Base-by-base conservation (phyloP, 2,797 vertebrate genomes). In the Fistularia tabacaria region DNA sequence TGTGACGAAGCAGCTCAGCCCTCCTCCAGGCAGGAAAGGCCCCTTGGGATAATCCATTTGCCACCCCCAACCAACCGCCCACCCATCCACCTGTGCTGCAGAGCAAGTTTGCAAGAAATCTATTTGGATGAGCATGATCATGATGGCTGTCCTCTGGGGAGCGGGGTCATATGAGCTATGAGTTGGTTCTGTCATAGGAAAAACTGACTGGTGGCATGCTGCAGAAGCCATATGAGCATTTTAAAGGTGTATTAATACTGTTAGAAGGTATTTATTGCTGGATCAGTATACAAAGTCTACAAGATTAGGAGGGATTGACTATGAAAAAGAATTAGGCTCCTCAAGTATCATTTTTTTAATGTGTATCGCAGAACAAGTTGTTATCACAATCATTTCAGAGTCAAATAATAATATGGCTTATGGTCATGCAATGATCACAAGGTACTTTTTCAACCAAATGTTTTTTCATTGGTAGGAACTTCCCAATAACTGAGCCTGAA, bases 161-260 rank as follows among this genome's bases (percentile, higher is more conserved):
- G 56, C 45, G 57, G 53, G 78, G 72, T 77, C 80, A 69, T 50
- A 12, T 13, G 54, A 67, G 75, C 62, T 54, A 70, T 73, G 71
- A 77, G 72, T 74, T 73, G 73, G 55, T 36, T 57, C 66, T 69
- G 71, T 73, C 80, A 62, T 62, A 54, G 64, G 56, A 71, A 72
- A 75, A 77, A 78, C 71, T 58, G 37, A 37, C 65, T 9, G 7
- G 60, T 50, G 74, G 64, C 25, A 46, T 71, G 68, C 59, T 58
- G 55, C 44, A 72, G 72, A 64, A 79, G 70, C 70, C 55, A 53
- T 62, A 77, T 59, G 70, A 79, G 57, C 48, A 53, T 64, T 51
- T n/a, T 38, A 49, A 51, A 67, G 48, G 67, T 54, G 50, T 1
- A 3, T 64, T 63, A n/a, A 48, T 48, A 54, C 59, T 48, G 65